A percentile compares a stretch with the other conserved stretches of the same genome.
Conservation (phyloP, 2,113 vertebrate genomes). For the Tragelaphus scriptus region DNA sequence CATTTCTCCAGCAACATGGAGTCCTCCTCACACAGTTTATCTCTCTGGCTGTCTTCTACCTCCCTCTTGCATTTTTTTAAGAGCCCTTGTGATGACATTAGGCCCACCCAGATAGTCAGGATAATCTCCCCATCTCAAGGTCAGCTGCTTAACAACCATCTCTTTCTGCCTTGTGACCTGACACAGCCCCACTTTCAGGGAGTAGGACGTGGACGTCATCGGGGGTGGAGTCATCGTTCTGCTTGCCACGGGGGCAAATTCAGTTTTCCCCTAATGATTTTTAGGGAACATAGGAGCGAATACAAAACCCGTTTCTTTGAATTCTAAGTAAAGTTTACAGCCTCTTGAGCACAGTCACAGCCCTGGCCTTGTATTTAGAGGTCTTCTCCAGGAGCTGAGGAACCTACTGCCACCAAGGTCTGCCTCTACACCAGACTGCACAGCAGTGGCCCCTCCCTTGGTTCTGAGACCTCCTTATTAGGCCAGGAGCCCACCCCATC, state of each 20-base stretch:
- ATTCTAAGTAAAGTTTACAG: not conserved
- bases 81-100: not conserved
- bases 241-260: not conserved
- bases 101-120: not conserved
- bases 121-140: not conserved
- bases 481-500: not conserved
- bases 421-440: not conserved
- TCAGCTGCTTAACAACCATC: not conserved
- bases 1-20: not conserved
- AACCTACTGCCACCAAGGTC: not conserved
- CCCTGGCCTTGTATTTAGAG: not conserved
- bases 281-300: not conserved
- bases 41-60: not conserved
- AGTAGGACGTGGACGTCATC: not conserved
- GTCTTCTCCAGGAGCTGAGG: not conserved
- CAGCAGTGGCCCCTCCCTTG: not conserved
- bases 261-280: not conserved
- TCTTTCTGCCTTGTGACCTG: not conserved
- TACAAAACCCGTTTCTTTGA: not conserved
- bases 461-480: not conserved
- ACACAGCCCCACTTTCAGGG: not conserved
- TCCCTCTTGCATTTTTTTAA: not conserved
- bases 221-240: not conserved
- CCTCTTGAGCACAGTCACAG: not conserved
- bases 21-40: not conserved